These are phyloP conservation scores for Lacanobia wlatinum DNA, from an alignment of 2,888 invertebrate genomes.

Conservation along the genomic window DNA sequence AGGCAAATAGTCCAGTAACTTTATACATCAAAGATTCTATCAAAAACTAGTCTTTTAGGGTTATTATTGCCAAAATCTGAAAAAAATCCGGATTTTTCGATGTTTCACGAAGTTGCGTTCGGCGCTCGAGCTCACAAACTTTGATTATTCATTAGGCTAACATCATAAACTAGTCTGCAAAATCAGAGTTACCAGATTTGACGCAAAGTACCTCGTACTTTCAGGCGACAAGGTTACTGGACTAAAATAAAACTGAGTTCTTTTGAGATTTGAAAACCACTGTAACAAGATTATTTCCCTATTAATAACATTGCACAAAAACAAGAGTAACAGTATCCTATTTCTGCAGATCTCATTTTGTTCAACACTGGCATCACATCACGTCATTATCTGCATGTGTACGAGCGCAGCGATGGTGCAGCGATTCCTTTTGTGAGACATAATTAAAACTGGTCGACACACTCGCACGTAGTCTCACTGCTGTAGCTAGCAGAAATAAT, in stretches of 20 bases:
- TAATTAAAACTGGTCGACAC: constrained; percentile 8
- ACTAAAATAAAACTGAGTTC: neutral
- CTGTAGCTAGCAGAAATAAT: neutral
- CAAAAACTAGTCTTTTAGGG: too few relatives aligned
- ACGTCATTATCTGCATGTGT: neutral
- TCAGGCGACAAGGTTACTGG: too few relatives aligned
- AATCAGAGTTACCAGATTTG: too few relatives aligned
- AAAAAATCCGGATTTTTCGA: too few relatives aligned
- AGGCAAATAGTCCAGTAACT: too few relatives aligned
- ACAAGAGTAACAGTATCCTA: neutral
- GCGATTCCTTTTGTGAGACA: constrained; percentile 10
- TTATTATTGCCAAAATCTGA: too few relatives aligned
- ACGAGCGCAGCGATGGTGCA: neutral
- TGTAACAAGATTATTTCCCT: neutral
- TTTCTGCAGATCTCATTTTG: neutral
- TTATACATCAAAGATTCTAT: too few relatives aligned
- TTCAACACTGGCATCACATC: neutral
- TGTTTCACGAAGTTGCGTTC: too few relatives aligned
- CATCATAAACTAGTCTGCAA: too few relatives aligned
- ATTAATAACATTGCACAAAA: neutral
- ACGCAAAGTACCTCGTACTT: too few relatives aligned
- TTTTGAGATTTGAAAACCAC: neutral
- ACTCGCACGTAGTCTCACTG: neutral
- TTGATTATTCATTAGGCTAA: too few relatives aligned
- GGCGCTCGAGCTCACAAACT: too few relatives aligned